These are phyloP conservation scores for Hecatera dysodea DNA, from an alignment of 2,888 invertebrate genomes.

Conservation along the genomic window DNA sequence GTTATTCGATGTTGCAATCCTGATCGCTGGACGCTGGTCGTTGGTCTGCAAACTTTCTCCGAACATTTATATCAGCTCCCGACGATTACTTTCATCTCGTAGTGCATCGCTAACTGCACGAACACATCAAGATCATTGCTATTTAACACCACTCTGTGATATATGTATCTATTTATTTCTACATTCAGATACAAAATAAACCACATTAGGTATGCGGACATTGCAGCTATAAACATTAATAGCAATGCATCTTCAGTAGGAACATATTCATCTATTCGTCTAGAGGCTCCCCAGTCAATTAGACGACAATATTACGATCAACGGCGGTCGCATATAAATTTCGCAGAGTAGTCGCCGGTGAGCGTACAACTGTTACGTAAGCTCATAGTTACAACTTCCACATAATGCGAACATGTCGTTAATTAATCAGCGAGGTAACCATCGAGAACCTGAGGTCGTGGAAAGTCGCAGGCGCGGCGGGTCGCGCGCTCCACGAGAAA, in stretches of 20 bases:
- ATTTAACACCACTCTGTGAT: conserved; percentile 38
- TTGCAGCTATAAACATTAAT: conserved; percentile 34
- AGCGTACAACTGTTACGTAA: conserved; percentile 46
- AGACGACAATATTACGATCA: conserved; percentile 14
- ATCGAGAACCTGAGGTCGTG: conserved; percentile 73
- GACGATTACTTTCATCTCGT: conserved; percentile 67
- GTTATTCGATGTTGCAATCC: conserved; percentile 71
- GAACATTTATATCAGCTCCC: conserved; percentile 62
- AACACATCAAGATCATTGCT: conserved; percentile 46
- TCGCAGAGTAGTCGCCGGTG: conserved; percentile 28
- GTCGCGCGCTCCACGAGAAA: conserved; percentile 70
- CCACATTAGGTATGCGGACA: conserved; percentile 21
- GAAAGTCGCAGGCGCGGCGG: conserved; percentile 73
- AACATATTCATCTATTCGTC: conserved; percentile 19
- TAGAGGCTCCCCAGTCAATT: conserved; percentile 20
- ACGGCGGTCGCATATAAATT: conserved; percentile 35
- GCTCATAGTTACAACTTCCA: conserved; percentile 47
- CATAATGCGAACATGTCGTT: conserved; percentile 53
- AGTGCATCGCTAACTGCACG: conserved; percentile 50
- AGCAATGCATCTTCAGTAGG: conserved; percentile 26
- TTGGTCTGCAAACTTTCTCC: conserved; percentile 72
- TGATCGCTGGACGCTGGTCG: conserved; percentile 60
- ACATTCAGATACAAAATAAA: conserved; percentile 40
- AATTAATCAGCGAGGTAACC: conserved; percentile 67
- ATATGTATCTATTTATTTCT: conserved; percentile 46